These are phyloP conservation scores for Diarsia rubi DNA, from an alignment of 2,888 invertebrate genomes.

Conservation along the genomic window DNA sequence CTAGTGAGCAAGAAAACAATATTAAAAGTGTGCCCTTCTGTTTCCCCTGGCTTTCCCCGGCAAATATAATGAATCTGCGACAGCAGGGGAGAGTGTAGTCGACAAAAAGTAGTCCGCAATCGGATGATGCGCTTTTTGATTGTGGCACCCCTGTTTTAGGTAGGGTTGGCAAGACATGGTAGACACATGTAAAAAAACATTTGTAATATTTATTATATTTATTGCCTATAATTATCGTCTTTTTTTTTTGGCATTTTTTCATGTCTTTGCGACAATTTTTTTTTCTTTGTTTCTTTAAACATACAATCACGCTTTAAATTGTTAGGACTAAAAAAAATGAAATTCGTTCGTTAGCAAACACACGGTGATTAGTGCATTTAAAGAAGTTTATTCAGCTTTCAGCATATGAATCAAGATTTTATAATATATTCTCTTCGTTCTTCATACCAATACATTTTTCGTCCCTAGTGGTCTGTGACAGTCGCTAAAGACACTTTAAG, in stretches of 20 bases:
- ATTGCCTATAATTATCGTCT: too few relatives aligned
- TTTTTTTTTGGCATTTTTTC: too few relatives aligned
- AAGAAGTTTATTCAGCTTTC: too few relatives aligned
- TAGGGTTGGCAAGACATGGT: constrained; percentile 69
- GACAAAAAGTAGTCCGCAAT: constrained; percentile 78
- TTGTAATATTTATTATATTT: too few relatives aligned
- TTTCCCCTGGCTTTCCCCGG: not conserved
- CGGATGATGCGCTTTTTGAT: constrained; percentile 86
- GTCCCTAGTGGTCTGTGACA: not conserved
- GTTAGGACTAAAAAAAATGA: not conserved
- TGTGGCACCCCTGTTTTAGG: constrained; percentile 67
- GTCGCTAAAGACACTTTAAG: not conserved
- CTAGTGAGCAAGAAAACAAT: constrained; percentile 57
- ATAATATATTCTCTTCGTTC: too few relatives aligned
- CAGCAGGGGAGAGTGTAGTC: constrained; percentile 43
- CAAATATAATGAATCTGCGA: constrained; percentile 64
- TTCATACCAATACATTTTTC: not conserved
- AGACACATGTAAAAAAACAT: not conserved
- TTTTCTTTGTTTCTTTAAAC: too few relatives aligned
- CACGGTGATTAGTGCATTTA: too few relatives aligned
- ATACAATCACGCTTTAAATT: not conserved
- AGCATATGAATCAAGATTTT: too few relatives aligned
- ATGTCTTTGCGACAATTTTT: too few relatives aligned
- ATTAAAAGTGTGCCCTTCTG: constrained; percentile 60
- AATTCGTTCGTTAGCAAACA: too few relatives aligned